Conservation (phyloP, 1,140 invertebrate species). For the Pygmarrhopalites habei region DNA sequence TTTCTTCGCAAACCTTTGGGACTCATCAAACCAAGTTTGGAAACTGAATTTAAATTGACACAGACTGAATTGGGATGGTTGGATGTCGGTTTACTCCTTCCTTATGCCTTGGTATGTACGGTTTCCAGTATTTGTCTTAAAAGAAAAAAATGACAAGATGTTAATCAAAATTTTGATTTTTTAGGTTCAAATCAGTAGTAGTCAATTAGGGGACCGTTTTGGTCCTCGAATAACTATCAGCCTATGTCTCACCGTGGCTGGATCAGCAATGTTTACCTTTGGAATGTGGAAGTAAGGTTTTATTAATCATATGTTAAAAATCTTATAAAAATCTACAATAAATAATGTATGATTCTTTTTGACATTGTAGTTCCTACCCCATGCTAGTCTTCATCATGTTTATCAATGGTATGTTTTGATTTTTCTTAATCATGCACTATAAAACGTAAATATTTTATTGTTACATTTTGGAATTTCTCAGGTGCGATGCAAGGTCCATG, state of each 20-base stretch:
- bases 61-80: conserved; percentile 39
- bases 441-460: too few species aligned
- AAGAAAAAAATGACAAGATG: too few species aligned
- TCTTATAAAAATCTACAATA: too few species aligned
- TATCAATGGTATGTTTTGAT: too few species aligned
- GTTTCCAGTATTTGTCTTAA: too few species aligned
- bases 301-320: too few species aligned
- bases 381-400: conserved; percentile 46
- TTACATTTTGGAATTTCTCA: too few species aligned
- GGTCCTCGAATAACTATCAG: conserved; percentile 47
- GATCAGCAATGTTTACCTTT: conserved; percentile 48
- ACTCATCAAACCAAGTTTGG: conserved; percentile 36
- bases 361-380: conserved; percentile 43
- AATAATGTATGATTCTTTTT: too few species aligned
- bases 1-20: conserved; percentile 38
- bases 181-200: conserved; percentile 33
- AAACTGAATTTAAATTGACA: conserved; percentile 32
- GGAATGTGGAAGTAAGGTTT: too few species aligned
- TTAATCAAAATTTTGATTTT: too few species aligned
- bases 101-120: conserved; percentile 47
- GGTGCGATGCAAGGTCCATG: conserved; percentile 45
- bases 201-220: conserved; percentile 47
- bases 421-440: too few species aligned
- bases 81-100: conserved; percentile 49
- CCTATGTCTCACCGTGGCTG: conserved; percentile 45